Percentiles rank a stretch among this genome's conserved stretches.
Evolutionary conservation across 2,888 invertebrate species (phyloP).

Genomic region (Platypus cylindrus): DNA sequence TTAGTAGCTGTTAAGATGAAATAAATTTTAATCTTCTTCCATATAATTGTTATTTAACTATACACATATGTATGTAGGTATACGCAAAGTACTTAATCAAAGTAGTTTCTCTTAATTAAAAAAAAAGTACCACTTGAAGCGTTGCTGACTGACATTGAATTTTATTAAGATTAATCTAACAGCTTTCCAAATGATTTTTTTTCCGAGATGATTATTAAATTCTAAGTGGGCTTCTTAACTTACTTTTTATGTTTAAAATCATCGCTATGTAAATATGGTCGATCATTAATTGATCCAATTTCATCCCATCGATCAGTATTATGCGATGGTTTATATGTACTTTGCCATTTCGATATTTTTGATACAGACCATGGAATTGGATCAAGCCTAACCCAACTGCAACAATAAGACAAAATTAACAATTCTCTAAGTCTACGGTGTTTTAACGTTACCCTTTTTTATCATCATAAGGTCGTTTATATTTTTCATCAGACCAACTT

Average conservation of each 20-base stretch:
- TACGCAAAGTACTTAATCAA: too few relatives aligned
- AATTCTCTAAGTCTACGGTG: not conserved
- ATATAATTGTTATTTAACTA: too few relatives aligned
- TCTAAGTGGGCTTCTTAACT: too few relatives aligned
- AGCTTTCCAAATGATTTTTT: too few relatives aligned
- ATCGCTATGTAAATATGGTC: slow-evolving; percentile 7
- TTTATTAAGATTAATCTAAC: too few relatives aligned
- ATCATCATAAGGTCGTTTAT: slow-evolving; percentile 52
- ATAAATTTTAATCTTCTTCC: too few relatives aligned
- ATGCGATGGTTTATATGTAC: slow-evolving; percentile 39
- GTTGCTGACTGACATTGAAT: too few relatives aligned
- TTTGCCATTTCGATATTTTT: slow-evolving; percentile 69
- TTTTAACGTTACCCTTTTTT: slow-evolving; percentile 44
- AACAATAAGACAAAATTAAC: slow-evolving; percentile 4
- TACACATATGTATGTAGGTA: too few relatives aligned
- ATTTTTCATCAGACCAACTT: slow-evolving; percentile 39
- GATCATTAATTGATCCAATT: slow-evolving; percentile 5
- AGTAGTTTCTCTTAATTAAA: too few relatives aligned
- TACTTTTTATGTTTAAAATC: slow-evolving; percentile 9
- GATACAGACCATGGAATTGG: slow-evolving; percentile 69
- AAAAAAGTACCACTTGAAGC: too few relatives aligned
- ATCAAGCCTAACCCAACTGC: slow-evolving; percentile 58
- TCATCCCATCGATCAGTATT: slow-evolving; percentile 14
- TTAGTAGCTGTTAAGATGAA: too few relatives aligned
- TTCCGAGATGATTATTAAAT: too few relatives aligned